Evolutionary conservation across 2,797 vertebrate species (phyloP), one percentile per base, ranked within the genome.

Genomic region (Gymnothorax javanicus): DNA sequence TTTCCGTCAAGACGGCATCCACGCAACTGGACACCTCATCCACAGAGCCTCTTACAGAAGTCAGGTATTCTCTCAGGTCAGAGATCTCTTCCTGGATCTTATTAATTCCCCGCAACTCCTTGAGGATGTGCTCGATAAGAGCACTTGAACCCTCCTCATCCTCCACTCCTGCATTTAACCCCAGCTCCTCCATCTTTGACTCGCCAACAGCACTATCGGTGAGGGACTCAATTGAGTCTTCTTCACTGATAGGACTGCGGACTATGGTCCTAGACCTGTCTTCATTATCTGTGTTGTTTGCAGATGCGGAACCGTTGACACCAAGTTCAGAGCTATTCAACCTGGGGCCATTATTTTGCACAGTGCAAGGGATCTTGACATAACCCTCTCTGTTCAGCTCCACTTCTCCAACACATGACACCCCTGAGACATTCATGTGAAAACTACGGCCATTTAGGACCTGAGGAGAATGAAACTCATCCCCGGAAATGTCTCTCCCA

Each of bases 71-170:
- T 87, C 95, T 93, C 87, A 97, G 93, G 91, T 96, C 96, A 1
- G 96, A 97, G 86, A 97, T 96, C 92, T 97, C 96, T 86, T 96
- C 95, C 90, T 97, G 96, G 89, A 97, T 96, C 91, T 95, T 96
- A 88, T 96, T 96, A 87, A 97, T 97, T 15, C 96, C 96, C 64
- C 92, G 92, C 67, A 97, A 88, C 89, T 97, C 96, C 90, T 96
- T 96, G 0, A 97, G 90, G 89, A 97, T 97, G 87, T 96, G 96
- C 62, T 97, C 95, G 59, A 97, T 94, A 60, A 97, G 89, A 25
- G 94, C 95, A 89, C 95, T 96, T 0, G 96, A 95, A 73, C 94
- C 95, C 86, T 95, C 94, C 59, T 92, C 94, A 82, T 92, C 91
- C 86, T 92, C 91, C 57, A 90, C 91, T 50, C 88, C 86, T 17